Evolutionary conservation across 2,888 invertebrate species (phyloP), one percentile per base, ranked within the genome.

Genomic region (Hymenopus coronatus): DNA sequence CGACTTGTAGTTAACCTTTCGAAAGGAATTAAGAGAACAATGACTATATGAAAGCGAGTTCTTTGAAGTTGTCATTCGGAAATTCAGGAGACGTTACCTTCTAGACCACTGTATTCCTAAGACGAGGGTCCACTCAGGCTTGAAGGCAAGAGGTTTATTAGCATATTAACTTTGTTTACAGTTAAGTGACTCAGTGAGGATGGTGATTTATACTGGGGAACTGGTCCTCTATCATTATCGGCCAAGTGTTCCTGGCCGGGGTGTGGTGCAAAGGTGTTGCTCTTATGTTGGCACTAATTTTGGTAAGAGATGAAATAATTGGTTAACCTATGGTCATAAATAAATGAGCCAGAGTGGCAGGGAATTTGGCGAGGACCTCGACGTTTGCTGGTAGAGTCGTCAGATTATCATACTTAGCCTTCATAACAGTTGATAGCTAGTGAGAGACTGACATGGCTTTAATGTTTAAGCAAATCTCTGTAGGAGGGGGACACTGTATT

Each of bases 131-230:
- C 54, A 25, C 54, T 70, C 54, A 40, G 27, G 87, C 82, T 87
- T 27, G 33, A 33, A 82, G 82, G 81, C 25, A 33, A 33, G 25
- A 33, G 33, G 27, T 87, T 87, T 87, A 87, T 86, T 86, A 81
- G 81, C 86, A 86, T 86, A 86, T 86, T 86, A 86, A 86, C 28
- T 86, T 86, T 86, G 86, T 86, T 86, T 86, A 86, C 28, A 81
- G 86, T 86, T 81, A 86, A 81, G 86, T 82, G 12, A 87, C 81
- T 87, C 82, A 30, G 30, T 3, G 25, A 82, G 82, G 82, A 82
- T 87, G 82, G 82, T 87, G 82, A 87, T 87, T 87, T 87, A 30
- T 87, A 87, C n/a, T 82, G 54, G 6, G 27, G 54, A 70, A 81
- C 30, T 81, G 28, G 28, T 30, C 28, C 28, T 30, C 15, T 82